Evolutionary conservation across 1,140 invertebrate species (phyloP).

Genomic region (Drosophila sulfurigaster): DNA sequence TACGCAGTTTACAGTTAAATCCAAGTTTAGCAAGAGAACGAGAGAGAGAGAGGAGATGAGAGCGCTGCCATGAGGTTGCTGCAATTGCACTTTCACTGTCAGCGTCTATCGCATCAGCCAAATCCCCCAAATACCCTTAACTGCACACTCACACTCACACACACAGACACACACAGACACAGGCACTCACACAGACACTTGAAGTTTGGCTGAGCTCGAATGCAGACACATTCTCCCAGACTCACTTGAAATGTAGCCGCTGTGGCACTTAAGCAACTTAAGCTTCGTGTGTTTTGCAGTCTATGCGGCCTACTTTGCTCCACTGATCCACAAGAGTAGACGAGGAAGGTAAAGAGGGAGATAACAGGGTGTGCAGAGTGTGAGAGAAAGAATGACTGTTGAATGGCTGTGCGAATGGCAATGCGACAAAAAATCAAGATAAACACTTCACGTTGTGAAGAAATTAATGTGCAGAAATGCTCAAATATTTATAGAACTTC

Average conservation of each 20-base stretch:
- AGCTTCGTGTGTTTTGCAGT: slow-evolving; percentile 28
- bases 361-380: no score
- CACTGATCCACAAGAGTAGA: slow-evolving; percentile 18
- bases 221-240: slow-evolving; percentile 17
- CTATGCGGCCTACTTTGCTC: slow-evolving; percentile 30
- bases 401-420: no score
- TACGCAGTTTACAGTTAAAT: slow-evolving; percentile 2
- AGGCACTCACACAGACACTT: neutral
- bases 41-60: neutral
- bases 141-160: slow-evolving; percentile 5
- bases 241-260: slow-evolving; percentile 36
- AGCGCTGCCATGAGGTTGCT: neutral
- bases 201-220: slow-evolving; percentile 7
- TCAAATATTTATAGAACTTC: no score
- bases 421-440: no score
- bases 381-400: no score
- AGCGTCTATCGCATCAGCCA: slow-evolving; percentile 25
- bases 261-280: slow-evolving; percentile 39
- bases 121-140: slow-evolving; percentile 21
- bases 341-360: no score
- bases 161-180: neutral
- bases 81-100: neutral
- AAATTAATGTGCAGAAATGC: no score
- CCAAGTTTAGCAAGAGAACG: neutral
- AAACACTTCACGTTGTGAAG: no score